These are phyloP conservation scores for Nothoprocta pentlandii DNA, from an alignment of 2,113 vertebrate genomes.

Conservation along the genomic window DNA sequence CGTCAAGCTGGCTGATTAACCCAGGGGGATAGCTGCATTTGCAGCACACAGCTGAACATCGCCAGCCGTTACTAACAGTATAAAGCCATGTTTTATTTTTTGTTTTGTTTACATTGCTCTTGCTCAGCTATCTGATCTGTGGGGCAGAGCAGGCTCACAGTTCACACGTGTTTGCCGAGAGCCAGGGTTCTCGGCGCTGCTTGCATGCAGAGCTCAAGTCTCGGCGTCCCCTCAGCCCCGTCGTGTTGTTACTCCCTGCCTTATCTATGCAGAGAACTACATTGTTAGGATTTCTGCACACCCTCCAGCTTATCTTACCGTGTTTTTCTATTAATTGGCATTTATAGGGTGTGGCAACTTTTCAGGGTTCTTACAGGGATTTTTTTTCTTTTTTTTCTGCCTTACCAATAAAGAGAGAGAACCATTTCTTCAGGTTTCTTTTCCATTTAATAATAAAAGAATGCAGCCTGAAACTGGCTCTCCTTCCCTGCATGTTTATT, in stretches of 20 bases:
- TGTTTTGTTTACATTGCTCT: background rate
- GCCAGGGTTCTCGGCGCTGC: background rate
- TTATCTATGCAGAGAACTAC: slow-evolving; percentile 22
- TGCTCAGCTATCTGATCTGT: background rate
- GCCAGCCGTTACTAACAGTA: background rate
- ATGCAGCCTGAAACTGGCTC: slow-evolving; percentile 10
- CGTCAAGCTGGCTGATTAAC: background rate
- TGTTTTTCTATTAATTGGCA: slow-evolving; percentile 58
- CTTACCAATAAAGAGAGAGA: slow-evolving; percentile 26
- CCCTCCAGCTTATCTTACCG: slow-evolving; percentile 10
- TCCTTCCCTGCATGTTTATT: slow-evolving; percentile 56
- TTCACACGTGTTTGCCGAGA: rapidly evolving
- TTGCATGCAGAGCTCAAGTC: background rate
- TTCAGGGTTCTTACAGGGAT: background rate
- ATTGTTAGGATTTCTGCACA: slow-evolving; percentile 23
- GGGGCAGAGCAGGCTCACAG: background rate
- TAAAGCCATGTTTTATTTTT: background rate
- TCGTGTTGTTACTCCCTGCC: background rate
- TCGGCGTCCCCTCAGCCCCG: background rate
- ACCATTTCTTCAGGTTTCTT: slow-evolving; percentile 57
- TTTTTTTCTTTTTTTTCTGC: slow-evolving; percentile 24
- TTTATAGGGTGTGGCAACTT: slow-evolving; percentile 8
- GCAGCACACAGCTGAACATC: background rate
- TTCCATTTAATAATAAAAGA: slow-evolving; percentile 61
- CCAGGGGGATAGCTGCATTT: background rate